Evolutionary conservation across 2,797 vertebrate species (phyloP).

Genomic region (Clarias laeviceps): DNA sequence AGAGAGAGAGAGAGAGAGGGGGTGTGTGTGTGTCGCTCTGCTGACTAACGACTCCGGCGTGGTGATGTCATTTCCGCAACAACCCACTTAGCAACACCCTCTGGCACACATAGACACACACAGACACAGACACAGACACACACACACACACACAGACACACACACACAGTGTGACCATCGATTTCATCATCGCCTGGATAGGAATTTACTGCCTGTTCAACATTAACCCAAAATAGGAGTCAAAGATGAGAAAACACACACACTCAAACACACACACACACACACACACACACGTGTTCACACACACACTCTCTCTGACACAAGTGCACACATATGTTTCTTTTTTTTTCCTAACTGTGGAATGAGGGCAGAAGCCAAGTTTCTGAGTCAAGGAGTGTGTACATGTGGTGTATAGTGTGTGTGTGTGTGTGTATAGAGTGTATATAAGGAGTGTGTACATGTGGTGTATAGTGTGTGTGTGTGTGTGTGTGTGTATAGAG

Average conservation of each 20-base stretch:
- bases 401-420: background rate
- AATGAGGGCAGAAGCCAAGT: background rate
- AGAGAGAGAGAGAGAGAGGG: slow-evolving; percentile 12
- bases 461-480: background rate
- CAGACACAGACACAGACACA: background rate
- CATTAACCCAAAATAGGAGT: slow-evolving; percentile 42
- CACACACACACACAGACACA: slow-evolving; percentile 16
- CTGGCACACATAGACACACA: background rate
- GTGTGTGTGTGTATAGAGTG: background rate
- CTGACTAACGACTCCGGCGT: slow-evolving; percentile 67
- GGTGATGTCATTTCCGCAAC: slow-evolving; percentile 70
- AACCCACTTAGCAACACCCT: slow-evolving; percentile 64
- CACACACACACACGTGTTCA: background rate
- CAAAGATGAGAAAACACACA: background rate
- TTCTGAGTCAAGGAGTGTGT: background rate
- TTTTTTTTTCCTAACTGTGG: background rate
- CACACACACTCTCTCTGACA: background rate
- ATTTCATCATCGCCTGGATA: slow-evolving; percentile 27
- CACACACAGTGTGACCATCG: slow-evolving; percentile 26
- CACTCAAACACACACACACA: background rate
- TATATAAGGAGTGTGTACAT: background rate
- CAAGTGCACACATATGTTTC: background rate
- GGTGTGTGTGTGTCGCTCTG: slow-evolving; percentile 53
- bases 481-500: background rate
- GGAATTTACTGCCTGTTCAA: slow-evolving; percentile 46